Conservation (phyloP, 2,888 invertebrate species). For the Caenorhabditis drosophilae region DNA sequence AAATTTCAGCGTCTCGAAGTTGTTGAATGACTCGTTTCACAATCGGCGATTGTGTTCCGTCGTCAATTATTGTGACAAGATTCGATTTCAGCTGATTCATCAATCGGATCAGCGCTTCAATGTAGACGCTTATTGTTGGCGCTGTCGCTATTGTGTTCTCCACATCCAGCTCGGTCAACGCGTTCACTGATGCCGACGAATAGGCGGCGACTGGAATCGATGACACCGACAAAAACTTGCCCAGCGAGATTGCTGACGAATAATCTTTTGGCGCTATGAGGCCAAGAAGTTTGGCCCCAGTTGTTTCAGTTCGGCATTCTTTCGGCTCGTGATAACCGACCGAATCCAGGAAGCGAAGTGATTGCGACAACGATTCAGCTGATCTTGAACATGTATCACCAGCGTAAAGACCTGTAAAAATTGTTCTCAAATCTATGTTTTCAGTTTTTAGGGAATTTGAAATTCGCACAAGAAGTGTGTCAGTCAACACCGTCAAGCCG, state of each 20-base stretch:
- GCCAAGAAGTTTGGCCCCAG: conserved; percentile 50
- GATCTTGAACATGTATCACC: conserved; percentile 67
- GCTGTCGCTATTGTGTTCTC: conserved; percentile 57
- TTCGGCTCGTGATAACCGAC: conserved; percentile 65
- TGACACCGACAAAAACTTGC: conserved; percentile 56
- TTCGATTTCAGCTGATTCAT: conserved; percentile 57
- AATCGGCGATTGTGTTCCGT: conserved; percentile 42
- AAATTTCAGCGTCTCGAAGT: conserved; percentile 53
- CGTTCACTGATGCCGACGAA: conserved; percentile 53
- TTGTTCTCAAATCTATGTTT: not conserved
- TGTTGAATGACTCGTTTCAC: conserved; percentile 46
- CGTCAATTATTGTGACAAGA: conserved; percentile 60
- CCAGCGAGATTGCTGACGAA: conserved; percentile 53
- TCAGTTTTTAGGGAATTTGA: not conserved
- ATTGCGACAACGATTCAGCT: conserved; percentile 64
- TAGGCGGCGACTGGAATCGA: conserved; percentile 62
- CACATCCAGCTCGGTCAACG: conserved; percentile 49
- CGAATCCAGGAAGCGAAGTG: conserved; percentile 64
- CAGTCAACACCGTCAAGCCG: no score
- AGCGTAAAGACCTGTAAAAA: conserved; percentile 61
- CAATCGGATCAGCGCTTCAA: conserved; percentile 52
- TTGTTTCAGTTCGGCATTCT: conserved; percentile 57
- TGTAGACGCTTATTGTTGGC: conserved; percentile 56
- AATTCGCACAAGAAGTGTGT: no score
- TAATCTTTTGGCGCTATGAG: conserved; percentile 64